A percentile compares a stretch with the other conserved stretches of the same genome.
Conservation (phyloP, 2,113 vertebrate genomes). For the Asarcornis scutulata region DNA sequence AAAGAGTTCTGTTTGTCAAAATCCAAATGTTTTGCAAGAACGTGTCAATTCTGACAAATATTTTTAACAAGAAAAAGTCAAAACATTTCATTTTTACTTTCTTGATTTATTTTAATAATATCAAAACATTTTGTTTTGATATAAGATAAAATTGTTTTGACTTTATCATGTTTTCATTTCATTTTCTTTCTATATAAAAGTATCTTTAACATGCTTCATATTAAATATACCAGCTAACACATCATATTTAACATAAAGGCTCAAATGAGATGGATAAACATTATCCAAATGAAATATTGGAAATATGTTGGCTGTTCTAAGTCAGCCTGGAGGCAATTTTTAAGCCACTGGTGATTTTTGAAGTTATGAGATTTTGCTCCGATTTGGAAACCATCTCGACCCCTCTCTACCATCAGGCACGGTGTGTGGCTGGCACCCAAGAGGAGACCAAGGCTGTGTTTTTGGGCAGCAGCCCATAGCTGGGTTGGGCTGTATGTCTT, state of each 20-base stretch:
- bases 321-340: neutral
- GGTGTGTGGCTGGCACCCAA: neutral
- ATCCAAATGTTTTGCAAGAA: constrained; percentile 59
- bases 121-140: constrained; percentile 50
- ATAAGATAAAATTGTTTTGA: constrained; percentile 45
- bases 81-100: constrained; percentile 66
- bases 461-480: neutral
- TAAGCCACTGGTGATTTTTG: neutral
- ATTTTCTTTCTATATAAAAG: constrained; percentile 40
- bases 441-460: neutral
- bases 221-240: constrained; percentile 43
- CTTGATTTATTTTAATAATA: constrained; percentile 57
- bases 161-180: constrained; percentile 7
- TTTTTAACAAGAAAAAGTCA: constrained; percentile 61
- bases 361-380: neutral
- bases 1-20: constrained; percentile 51
- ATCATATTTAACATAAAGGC: constrained; percentile 8
- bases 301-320: constrained; percentile 15
- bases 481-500: neutral
- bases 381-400: neutral
- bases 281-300: constrained; percentile 2
- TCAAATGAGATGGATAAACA: constrained; percentile 34
- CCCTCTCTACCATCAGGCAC: neutral
- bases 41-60: constrained; percentile 55
- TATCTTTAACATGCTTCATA: constrained; percentile 17